Evolutionary conservation across 2,113 vertebrate genomes (phyloP), one percentile per base, ranked within the genome.

Genomic region (Arenaria interpres): DNA sequence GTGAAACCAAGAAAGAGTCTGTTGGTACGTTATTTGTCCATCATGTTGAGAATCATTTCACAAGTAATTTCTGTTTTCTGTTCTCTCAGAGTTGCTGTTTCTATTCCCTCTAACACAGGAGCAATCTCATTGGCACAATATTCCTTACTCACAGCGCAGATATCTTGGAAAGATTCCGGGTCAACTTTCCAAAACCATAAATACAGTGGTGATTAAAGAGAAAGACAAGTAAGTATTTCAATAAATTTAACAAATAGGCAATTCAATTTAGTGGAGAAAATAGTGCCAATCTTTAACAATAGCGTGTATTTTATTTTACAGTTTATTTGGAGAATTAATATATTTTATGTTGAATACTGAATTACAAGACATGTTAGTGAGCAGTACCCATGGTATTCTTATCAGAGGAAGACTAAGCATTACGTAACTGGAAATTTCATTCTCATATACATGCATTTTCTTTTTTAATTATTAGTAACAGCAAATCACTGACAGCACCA

Each of bases 11-110:
- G 12, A 7, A 39, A 59, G 35, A 27, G 3, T 4, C 14, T 13
- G 25, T 23, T 4, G 1, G 2, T 14, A 32, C 1, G 0, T 84
- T 96, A 94, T 54, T 97, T 79, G 32, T 85, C 87, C 94, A 89
- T 67, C 75, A 28, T 4, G 41, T 12, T 51, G 30, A 97, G 88
- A 72, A 95, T 79, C 74, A 89, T 68, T 43, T 95, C 96, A 18
- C 63, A 96, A 67, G 78, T 88, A 12, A 85, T 4, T 73, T 67
- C 91, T 62, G 25, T 24, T 17, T 75, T 64, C 35, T 32, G 28
- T 18, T 85, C 89, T 33, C 27, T 28, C 0, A 1, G 48, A 24
- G 37, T 1, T 21, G 48, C 37, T 28, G 16, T 5, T 63, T 90
- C 14, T 18, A n/a, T 60, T 33, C 25, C 35, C 8, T 6, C 56